A percentile compares a stretch with the other conserved stretches of the same genome.
phyloP scores from a whole-genome alignment of 1,140 invertebrate genomes.

The Philopotamus ludificatus region DNA sequence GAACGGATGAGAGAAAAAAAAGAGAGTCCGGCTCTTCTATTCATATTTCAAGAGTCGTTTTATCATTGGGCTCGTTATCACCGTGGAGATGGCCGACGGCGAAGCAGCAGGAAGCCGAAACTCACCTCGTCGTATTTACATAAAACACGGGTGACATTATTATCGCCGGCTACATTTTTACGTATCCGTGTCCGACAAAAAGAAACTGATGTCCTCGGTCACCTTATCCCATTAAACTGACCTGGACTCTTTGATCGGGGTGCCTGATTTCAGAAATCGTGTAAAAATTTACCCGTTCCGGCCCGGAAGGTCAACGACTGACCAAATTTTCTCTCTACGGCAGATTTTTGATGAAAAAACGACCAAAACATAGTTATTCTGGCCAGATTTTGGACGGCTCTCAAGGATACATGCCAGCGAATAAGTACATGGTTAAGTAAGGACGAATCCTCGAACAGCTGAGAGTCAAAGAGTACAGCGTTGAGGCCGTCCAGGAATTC shows the following conservation, averaged over 20 bases:
- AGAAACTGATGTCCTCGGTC: too few relatives aligned
- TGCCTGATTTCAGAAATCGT: background rate
- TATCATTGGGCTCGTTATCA: background rate
- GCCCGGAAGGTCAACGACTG: background rate
- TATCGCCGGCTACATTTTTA: conserved; percentile 28
- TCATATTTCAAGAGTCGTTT: background rate
- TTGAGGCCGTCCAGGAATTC: too few relatives aligned
- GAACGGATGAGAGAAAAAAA: too few relatives aligned
- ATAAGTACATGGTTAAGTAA: too few relatives aligned
- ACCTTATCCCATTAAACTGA: conserved; percentile 9
- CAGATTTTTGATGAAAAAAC: background rate
- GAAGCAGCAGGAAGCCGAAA: conserved; percentile 16
- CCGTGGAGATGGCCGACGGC: background rate
- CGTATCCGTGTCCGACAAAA: background rate
- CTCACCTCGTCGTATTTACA: conserved; percentile 33
- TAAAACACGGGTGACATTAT: conserved; percentile 41
- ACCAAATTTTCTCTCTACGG: too few relatives aligned
- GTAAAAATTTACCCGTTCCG: background rate
- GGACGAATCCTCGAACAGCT: too few relatives aligned
- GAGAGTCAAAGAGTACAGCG: too few relatives aligned
- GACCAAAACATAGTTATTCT: too few relatives aligned
- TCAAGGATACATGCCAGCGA: too few relatives aligned
- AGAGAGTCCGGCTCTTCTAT: background rate
- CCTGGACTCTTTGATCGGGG: background rate
- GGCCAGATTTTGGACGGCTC: too few relatives aligned